phyloP scores from a whole-genome alignment of 2,888 invertebrate genomes.

The Chromoteleia sp. region DNA sequence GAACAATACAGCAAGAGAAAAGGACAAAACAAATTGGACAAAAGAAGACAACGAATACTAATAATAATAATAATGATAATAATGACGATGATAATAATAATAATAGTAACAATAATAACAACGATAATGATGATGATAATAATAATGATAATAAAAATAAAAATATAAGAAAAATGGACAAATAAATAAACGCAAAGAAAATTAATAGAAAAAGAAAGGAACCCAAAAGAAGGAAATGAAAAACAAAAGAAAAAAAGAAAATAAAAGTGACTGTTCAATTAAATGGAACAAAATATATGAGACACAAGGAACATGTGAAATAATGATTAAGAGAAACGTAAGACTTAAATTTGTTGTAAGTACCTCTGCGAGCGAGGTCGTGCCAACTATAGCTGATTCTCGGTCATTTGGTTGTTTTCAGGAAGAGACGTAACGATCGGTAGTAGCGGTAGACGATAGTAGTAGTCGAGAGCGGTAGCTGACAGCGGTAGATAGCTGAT shows the following conservation, averaged over 20 bases:
- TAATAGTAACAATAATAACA: no score
- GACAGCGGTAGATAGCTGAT: constrained; percentile 82
- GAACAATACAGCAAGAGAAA: constrained; percentile 57
- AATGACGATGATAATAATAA: no score
- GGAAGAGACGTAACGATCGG: constrained; percentile 83
- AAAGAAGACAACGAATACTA: constrained; percentile 2
- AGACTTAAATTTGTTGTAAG: constrained; percentile 79
- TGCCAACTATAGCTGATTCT: constrained; percentile 83
- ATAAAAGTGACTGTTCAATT: constrained; percentile 15
- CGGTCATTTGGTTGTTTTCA: constrained; percentile 80
- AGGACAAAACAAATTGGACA: constrained; percentile 45
- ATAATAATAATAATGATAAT: no score
- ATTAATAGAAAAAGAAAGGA: constrained; percentile 34
- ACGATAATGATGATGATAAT: no score
- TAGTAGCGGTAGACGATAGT: constrained; percentile 81
- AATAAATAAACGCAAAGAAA: constrained; percentile 25
- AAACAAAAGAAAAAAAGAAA: constrained; percentile 45
- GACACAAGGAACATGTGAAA: constrained; percentile 64
- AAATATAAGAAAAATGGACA: constrained; percentile 3
- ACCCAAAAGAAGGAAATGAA: not conserved
- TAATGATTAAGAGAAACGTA: constrained; percentile 73
- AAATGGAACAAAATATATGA: constrained; percentile 40
- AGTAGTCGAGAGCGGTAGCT: constrained; percentile 78
- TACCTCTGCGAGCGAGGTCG: constrained; percentile 84
- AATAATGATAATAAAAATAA: no score